A percentile compares a stretch with the other conserved stretches of the same genome.
Conservation (phyloP, 2,797 vertebrate species). For the Poeciliopsis turneri region DNA sequence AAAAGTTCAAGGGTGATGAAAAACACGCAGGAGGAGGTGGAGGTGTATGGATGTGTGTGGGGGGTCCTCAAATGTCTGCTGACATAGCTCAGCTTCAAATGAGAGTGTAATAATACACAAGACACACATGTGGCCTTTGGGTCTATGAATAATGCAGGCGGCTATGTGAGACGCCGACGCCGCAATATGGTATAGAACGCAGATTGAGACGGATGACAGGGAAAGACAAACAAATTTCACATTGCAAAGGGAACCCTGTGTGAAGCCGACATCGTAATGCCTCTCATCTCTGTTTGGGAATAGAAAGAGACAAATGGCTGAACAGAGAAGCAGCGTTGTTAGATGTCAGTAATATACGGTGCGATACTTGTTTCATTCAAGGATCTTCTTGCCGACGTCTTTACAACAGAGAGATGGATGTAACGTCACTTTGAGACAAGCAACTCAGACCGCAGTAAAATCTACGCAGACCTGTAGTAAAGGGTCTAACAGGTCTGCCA, state of each 20-base stretch:
- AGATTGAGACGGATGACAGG: slow-evolving; percentile 75
- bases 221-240: slow-evolving; percentile 77
- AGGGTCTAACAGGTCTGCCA: neutral
- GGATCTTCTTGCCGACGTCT: slow-evolving; percentile 25
- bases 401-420: slow-evolving; percentile 8
- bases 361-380: slow-evolving; percentile 47
- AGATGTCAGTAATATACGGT: slow-evolving; percentile 53
- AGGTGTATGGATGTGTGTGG: neutral
- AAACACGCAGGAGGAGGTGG: slow-evolving; percentile 13
- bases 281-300: slow-evolving; percentile 64
- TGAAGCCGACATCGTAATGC: slow-evolving; percentile 68
- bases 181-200: slow-evolving; percentile 47
- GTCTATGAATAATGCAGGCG: slow-evolving; percentile 74
- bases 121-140: slow-evolving; percentile 62
- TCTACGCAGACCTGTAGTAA: neutral
- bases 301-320: slow-evolving; percentile 60
- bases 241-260: slow-evolving; percentile 62
- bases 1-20: slow-evolving; percentile 37
- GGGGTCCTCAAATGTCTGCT: slow-evolving; percentile 43
- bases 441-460: slow-evolving; percentile 29
- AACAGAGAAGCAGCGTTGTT: slow-evolving; percentile 38
- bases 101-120: slow-evolving; percentile 69
- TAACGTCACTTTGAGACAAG: slow-evolving; percentile 20
- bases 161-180: slow-evolving; percentile 21
- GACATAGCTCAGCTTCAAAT: slow-evolving; percentile 39